Evolutionary conservation across 2,888 invertebrate genomes (phyloP), one percentile per base, ranked within the genome.

Genomic region (Hirtodrosophila duncani): DNA sequence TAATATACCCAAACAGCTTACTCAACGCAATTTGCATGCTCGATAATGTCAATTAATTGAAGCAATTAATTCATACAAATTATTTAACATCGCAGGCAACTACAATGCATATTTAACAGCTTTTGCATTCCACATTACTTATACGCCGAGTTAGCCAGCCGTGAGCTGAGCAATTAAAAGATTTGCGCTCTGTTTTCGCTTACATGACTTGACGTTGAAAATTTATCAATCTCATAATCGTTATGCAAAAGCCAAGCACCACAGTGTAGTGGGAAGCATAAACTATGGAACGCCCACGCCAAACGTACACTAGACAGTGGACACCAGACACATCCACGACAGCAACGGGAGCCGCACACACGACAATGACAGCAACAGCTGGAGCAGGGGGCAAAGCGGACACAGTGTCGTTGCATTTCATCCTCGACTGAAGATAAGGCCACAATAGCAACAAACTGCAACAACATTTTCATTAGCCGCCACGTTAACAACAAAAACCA

Each of bases 401-500:
- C 52, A 44, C 57, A 48, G 57, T 48, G 44, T 52, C 57, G 56
- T 55, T 52, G 41, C 51, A 59, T 52, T 58, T 56, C 50, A 55
- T 59, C 36, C 46, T 38, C 46, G 26, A 24, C 27, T 50, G 31
- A 46, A 41, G 42, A 38, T 21, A 29, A 38, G 51, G 69, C 71
- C 71, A 17, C 65, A 64, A 66, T 57, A 48, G 38, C 41, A 52
- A 48, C 52, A 27, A 38, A 43, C n/a, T 4, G 29, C 43, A 39
- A 39, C 14, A 10, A 52, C 52, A 52, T 13, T 20, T n/a, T n/a
- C n/a, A n/a, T n/a, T n/a, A n/a, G n/a, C n/a, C n/a, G n/a, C n/a
- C n/a, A n/a, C n/a, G n/a, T n/a, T 13, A 33, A 16, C 14, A 11
- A 3, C 21, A 14, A 39, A 26, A 20, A 34, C 33, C 23, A 38